Evolutionary conservation across 2,888 invertebrate species (phyloP).

Genomic region (Lithophane socia): DNA sequence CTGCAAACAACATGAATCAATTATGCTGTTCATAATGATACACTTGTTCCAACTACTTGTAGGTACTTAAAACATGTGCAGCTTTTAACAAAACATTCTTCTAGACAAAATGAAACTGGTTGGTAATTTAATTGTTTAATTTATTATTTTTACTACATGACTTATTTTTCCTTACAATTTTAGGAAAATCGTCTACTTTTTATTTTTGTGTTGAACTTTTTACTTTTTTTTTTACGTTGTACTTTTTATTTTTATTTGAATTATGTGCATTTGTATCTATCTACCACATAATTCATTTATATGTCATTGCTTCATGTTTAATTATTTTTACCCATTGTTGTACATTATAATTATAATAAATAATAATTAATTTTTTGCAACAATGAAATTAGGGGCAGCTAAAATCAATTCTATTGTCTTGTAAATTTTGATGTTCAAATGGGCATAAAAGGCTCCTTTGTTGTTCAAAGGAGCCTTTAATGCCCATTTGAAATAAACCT

Average conservation of each 20-base stretch:
- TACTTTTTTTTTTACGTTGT: too few species aligned
- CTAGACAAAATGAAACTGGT: not conserved
- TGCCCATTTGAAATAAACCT: not conserved
- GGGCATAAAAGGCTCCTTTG: too few species aligned
- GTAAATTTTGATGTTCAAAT: not conserved
- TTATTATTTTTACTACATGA: not conserved
- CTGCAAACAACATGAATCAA: constrained; percentile 16
- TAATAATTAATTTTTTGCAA: not conserved
- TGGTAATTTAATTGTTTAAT: too few species aligned
- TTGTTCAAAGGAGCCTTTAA: not conserved
- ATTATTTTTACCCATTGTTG: not conserved
- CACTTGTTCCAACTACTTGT: not conserved
- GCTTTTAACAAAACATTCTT: not conserved
- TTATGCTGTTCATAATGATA: not conserved
- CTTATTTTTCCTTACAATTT: not conserved
- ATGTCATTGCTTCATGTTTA: not conserved
- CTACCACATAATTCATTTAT: not conserved
- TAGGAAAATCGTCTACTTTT: not conserved
- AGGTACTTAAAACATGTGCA: not conserved
- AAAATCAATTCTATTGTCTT: too few species aligned
- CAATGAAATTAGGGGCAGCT: not conserved
- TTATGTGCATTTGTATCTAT: not conserved
- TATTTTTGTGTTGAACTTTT: too few species aligned
- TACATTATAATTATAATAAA: not conserved
- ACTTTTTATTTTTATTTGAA: too few species aligned